phyloP scores from a whole-genome alignment of 2,113 vertebrate species.

The Galbula dea region DNA sequence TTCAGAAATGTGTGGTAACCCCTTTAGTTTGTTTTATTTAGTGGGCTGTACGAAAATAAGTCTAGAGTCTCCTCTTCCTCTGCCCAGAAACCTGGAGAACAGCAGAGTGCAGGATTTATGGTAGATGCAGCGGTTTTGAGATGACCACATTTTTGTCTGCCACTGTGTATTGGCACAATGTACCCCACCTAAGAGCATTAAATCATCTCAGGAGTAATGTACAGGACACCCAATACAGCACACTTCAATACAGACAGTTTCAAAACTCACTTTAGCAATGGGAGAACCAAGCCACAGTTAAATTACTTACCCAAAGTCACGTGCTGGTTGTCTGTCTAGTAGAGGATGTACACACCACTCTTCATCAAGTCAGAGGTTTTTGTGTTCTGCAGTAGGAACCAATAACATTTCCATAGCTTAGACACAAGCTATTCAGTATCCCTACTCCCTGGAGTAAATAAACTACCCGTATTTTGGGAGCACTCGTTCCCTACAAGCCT shows the following conservation, averaged over 20 bases:
- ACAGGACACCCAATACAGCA: not conserved
- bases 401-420: not conserved
- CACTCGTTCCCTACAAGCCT: not conserved
- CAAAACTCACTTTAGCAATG: not conserved
- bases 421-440: not conserved
- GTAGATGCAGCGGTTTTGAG: not conserved
- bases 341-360: not conserved
- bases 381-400: not conserved
- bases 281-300: not conserved
- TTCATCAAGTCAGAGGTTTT: not conserved
- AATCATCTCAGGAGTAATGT: not conserved
- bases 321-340: not conserved
- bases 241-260: not conserved
- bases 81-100: not conserved
- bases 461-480: not conserved
- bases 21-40: not conserved
- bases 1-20: not conserved
- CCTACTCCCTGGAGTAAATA: not conserved
- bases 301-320: not conserved
- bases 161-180: accelerated
- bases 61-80: not conserved
- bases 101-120: not conserved
- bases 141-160: not conserved
- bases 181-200: not conserved
- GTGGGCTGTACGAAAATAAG: not conserved